A percentile compares a stretch with the other conserved stretches of the same genome.
These are phyloP conservation scores for Coranthus polyacanthus DNA, from an alignment of 2,797 vertebrate species.

Conservation along the genomic window DNA sequence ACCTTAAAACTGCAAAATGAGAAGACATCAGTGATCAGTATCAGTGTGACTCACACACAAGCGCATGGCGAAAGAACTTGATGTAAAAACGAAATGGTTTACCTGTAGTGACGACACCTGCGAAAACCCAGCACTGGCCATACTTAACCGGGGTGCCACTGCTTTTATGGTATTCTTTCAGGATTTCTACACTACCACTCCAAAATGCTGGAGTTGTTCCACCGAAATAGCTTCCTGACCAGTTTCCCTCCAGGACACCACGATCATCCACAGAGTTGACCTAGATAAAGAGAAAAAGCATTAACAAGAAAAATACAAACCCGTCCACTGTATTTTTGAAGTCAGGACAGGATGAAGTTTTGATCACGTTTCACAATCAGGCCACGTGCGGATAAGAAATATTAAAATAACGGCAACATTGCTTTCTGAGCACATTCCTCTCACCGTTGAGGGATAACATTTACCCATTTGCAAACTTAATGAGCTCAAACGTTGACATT, in stretches of 20 bases:
- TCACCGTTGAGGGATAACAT: too few relatives aligned
- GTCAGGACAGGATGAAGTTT: too few relatives aligned
- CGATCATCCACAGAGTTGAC: slow-evolving; percentile 89
- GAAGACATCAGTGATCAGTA: neutral
- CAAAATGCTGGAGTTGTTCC: slow-evolving; percentile 89
- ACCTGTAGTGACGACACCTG: slow-evolving; percentile 89
- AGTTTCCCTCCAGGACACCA: slow-evolving; percentile 90
- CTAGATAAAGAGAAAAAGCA: slow-evolving; percentile 68
- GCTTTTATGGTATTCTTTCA: slow-evolving; percentile 82
- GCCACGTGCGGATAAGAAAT: too few relatives aligned
- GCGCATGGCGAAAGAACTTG: neutral
- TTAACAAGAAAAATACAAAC: neutral
- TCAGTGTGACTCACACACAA: neutral
- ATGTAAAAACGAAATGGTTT: neutral
- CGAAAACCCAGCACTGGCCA: slow-evolving; percentile 95
- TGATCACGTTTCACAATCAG: too few relatives aligned
- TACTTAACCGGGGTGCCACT: slow-evolving; percentile 84
- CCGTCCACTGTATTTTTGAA: neutral
- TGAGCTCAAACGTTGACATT: too few relatives aligned
- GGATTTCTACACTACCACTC: slow-evolving; percentile 92
- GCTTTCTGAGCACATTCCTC: too few relatives aligned
- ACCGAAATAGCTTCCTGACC: slow-evolving; percentile 86
- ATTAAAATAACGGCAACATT: too few relatives aligned
- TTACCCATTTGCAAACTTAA: too few relatives aligned
- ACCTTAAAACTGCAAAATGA: slow-evolving; percentile 86